Conservation (phyloP, 1,140 invertebrate species). For the Trialeurodes vaporariorum region DNA sequence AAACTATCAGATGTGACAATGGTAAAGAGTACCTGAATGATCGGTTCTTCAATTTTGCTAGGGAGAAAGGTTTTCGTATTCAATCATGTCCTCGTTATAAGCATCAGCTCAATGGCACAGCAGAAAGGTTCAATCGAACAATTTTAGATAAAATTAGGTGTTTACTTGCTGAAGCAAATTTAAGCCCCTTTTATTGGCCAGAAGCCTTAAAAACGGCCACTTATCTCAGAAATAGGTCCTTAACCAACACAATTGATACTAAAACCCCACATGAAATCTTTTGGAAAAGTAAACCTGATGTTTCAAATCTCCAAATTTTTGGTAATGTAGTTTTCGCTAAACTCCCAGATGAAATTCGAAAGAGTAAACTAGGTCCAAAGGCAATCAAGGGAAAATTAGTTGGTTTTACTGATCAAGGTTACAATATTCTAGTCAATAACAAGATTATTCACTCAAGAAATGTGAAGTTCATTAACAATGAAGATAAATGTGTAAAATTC, state of each 20-base stretch:
- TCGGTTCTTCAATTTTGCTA: conserved; percentile 17
- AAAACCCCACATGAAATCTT: too few species aligned
- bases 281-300: too few species aligned
- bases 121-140: not conserved
- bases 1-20: conserved; percentile 33
- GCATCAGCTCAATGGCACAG: not conserved
- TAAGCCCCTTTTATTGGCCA: not conserved
- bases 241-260: too few species aligned
- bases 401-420: too few species aligned
- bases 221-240: not conserved
- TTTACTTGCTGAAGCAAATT: not conserved
- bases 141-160: not conserved
- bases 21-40: conserved; percentile 32
- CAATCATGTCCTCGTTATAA: too few species aligned
- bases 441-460: too few species aligned
- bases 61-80: too few species aligned
- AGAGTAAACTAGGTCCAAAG: not conserved
- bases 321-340: too few species aligned
- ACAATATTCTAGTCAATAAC: too few species aligned
- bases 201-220: not conserved
- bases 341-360: not conserved
- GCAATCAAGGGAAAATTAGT: not conserved
- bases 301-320: too few species aligned
- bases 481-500: too few species aligned
- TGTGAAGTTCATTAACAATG: too few species aligned